Evolutionary conservation across 1,140 invertebrate species (phyloP), one percentile per base, ranked within the genome.

Genomic region (Panagrolaimus sp.): DNA sequence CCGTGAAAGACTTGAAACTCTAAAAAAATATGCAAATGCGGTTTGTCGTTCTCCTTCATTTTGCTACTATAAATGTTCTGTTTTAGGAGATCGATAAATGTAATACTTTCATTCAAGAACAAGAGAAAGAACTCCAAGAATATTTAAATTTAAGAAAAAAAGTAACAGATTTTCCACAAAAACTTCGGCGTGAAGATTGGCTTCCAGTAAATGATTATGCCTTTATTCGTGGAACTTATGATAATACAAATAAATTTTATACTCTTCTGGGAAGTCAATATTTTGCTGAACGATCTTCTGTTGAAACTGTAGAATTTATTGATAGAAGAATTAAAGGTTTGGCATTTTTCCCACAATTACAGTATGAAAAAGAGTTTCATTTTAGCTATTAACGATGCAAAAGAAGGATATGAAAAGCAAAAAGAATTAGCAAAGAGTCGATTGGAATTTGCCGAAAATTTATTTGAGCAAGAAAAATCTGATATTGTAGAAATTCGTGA

Each of bases 81-180:
- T 58, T 58, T 58, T 21, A 58, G 52, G 52, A 58, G 17, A 58
- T n/a, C 2, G 52, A 21, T 12, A 58, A 58, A 58, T 58, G 52
- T 21, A n/a, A 58, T 12, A n/a, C 14, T n/a, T 21, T 28, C 15
- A 58, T 58, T 12, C 10, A n/a, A 2, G 10, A 26, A 21, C 15
- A 58, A 21, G 28, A 58, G 14, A 28, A n/a, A 12, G 4, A 58
- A 21, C 12, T 58, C 15, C 14, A 58, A n/a, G 21, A 58, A 28
- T 28, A 26, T 12, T n/a, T n/a, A 21, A 58, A 21, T 26, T 21
- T 26, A 12, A 58, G 21, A 21, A 21, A 28, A n/a, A 14, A 17
- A 8, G 17, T 58, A 21, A 12, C 21, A 2, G 28, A 28, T 28
- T 58, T 58, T 12, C 52, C 52, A 12, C 15, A 58, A 12, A 4